These are phyloP conservation scores for Copidosoma floridanum DNA, from an alignment of 1,140 invertebrate genomes.

Conservation along the genomic window DNA sequence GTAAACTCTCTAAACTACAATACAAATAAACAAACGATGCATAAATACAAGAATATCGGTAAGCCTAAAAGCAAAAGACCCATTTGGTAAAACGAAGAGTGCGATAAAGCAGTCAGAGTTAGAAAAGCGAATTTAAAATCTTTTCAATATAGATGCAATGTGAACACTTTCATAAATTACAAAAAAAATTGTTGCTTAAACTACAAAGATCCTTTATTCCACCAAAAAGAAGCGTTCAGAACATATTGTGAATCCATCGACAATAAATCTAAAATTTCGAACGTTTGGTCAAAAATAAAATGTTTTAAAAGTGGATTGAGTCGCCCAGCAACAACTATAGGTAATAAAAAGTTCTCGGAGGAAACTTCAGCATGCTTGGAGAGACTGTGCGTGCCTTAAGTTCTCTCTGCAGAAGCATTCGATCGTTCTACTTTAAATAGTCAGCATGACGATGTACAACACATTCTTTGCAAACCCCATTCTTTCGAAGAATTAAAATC, in stretches of 20 bases:
- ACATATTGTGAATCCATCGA: slow-evolving; percentile 1
- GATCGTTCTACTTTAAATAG: neutral
- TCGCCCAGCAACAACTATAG: neutral
- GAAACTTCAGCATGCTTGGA: neutral
- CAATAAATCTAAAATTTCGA: neutral
- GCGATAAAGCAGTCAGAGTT: neutral
- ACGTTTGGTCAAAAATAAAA: slow-evolving; percentile 10
- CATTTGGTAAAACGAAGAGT: neutral
- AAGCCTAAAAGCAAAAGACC: neutral
- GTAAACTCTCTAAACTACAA: no score
- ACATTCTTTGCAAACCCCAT: neutral
- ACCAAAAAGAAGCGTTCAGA: slow-evolving; percentile 1
- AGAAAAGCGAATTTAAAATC: neutral
- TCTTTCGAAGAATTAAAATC: no score
- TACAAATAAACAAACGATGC: neutral
- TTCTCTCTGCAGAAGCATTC: neutral
- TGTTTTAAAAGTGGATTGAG: slow-evolving; percentile 2
- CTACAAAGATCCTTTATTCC: neutral
- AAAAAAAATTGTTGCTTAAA: neutral
- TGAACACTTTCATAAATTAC: neutral
- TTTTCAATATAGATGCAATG: neutral
- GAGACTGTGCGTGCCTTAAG: neutral
- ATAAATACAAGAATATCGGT: neutral
- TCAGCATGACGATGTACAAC: neutral
- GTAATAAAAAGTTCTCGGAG: neutral